Evolutionary conservation across 2,888 invertebrate species (phyloP), one percentile per base, ranked within the genome.

Genomic region (Brenthis ino): DNA sequence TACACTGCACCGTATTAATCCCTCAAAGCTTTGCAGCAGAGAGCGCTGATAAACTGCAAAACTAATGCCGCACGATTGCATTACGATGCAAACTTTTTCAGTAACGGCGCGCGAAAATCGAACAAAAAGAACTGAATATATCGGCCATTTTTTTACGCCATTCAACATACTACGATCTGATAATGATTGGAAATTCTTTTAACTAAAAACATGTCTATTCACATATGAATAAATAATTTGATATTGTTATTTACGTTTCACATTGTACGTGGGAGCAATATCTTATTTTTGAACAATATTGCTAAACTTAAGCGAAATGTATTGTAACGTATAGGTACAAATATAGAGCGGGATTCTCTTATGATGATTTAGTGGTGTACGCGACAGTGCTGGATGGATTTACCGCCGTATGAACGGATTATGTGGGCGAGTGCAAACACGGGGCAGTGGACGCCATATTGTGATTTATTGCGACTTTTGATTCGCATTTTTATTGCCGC

Each of bases 351-450:
- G 88, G 91, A 89, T 92, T 91, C 92, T 89, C 91, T 92, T 91
- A 93, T 92, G 91, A 91, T 92, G 92, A 93, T 93, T 92, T 93
- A 93, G 87, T 86, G 80, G 77, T 80, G 87, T 82, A 79, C 86
- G 87, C 89, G 89, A 90, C 91, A 89, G 82, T 83, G 85, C 77
- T 83, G 87, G 92, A 93, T 91, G 92, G 91, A 93, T 93, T 93
- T 93, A 93, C 91, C 84, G 91, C 83, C 88, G 86, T 86, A 91
- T 87, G 88, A 92, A 90, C 88, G 92, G 92, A 92, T 93, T 93
- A 93, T 90, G 92, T 93, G 92, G 92, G 92, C 91, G 91, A 91
- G 87, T 85, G 92, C 91, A 93, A 93, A 93, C 91, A 91, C 87
- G 89, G 88, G 89, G 87, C 89, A 88, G 85, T 86, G 88, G 83